Evolutionary conservation across 2,113 vertebrate species (phyloP), one percentile per base, ranked within the genome.

Genomic region (Benitochromis conjunctus): DNA sequence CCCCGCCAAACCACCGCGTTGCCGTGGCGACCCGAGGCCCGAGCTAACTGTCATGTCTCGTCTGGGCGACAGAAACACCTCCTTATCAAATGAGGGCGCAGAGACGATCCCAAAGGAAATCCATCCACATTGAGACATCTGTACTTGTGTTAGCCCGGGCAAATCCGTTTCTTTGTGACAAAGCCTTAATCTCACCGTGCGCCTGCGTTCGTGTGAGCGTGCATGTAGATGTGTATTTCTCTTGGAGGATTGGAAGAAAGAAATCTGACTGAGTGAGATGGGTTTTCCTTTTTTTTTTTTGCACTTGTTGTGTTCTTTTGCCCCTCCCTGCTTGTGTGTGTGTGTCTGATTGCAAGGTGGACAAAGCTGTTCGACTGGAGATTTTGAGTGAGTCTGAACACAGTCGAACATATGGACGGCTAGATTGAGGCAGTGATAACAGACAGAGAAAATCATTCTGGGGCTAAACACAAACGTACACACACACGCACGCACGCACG

Each of bases 131-230:
- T 86, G 90, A 94, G 93, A 94, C 95, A 93, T 95, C 94, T 95
- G 95, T 92, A 95, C 92, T 92, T 76, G 91, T 88, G 90, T 94
- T 92, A 94, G 89, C 82, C 85, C 3, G 46, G 90, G 81, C 92
- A 94, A 96, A 95, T 96, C 90, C 88, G 85, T 92, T 92, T 92
- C 91, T 90, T 91, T 91, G 89, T 89, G 89, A 95, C 94, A 94
- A 93, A 94, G 91, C 90, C 93, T 84, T 96, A 96, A 96, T 96
- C 95, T 96, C 84, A 79, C 54, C 55, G 24, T 83, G 83, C 80
- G 13, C 34, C 48, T 87, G 56, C 80, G 85, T 92, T 19, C 77
- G 56, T 81, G 79, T 62, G 62, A 79, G 83, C 79, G 79, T 84
- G 84, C 80, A 51, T 79, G 53, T 81, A 69, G 9, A 31, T 76